Base-by-base conservation (phyloP, 2,113 vertebrate genomes). In the Lepidothrix coronata region DNA sequence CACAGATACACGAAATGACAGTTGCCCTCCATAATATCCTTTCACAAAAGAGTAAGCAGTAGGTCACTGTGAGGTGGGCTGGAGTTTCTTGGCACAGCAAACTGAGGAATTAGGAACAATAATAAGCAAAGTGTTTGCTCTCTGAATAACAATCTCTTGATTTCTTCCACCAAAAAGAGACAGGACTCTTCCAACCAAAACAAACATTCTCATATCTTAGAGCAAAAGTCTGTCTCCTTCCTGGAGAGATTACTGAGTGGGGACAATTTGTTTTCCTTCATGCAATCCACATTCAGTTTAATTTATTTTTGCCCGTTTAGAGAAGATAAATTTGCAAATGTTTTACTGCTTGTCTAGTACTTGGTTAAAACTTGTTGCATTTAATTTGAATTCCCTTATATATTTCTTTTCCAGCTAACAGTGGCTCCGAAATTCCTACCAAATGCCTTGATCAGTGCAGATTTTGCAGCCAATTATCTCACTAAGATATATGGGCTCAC, bases 391-490 rank as follows among this genome's bases (percentile, higher is more conserved):
- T 68, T 75, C 35, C 25, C 37, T 9, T 72, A 21, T 68, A 9
- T 91, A 43, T 94, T 93, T 96, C 94, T 92, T 96, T 97, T 97
- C 43, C 96, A 99, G 99, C 98, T 99, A 65, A 99, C 98, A 6
- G 90, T 98, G 89, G 99, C 99, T 84, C 99, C 99, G 2, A 98
- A 98, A 79, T 98, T 98, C 92, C 97, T 99, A 30, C 99, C 99
- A 9, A 98, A 98, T 8, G 98, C 99, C 68, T 97, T 99, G 97
- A 98, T 99, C 89, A 99, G 99, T 52, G 99, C 99, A 78, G 99
- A 99, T 96, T 99, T 99, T 74, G 99, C 99, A 77, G 99, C 99
- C 73, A 99, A 99, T 98, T 98, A 99, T 94, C 98, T 99, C 48
- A 98, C 98, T 48, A 99, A 98, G 96, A 99, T 99, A 97, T 99